These are phyloP conservation scores for Thomomys bottae DNA, from an alignment of 2,113 vertebrate species.

Conservation along the genomic window DNA sequence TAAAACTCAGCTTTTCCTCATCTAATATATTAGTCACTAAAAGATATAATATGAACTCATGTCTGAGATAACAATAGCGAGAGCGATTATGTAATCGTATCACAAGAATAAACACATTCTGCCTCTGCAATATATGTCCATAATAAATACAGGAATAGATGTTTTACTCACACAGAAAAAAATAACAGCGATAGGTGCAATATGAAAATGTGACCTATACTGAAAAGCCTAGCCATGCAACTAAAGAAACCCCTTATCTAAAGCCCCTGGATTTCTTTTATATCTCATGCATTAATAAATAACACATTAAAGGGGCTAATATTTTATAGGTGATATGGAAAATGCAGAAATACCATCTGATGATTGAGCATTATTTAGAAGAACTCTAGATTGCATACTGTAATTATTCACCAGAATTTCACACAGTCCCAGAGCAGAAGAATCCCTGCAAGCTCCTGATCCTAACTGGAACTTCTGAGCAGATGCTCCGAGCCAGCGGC, in stretches of 20 bases:
- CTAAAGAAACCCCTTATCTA: not conserved
- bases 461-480: not conserved
- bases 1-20: not conserved
- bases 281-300: conserved; percentile 11
- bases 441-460: not conserved
- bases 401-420: not conserved
- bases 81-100: not conserved
- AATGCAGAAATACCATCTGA: not conserved
- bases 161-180: not conserved
- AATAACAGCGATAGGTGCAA: not conserved
- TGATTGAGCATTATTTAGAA: conserved; percentile 5
- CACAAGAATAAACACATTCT: not conserved
- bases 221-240: not conserved
- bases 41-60: not conserved
- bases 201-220: not conserved
- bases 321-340: not conserved
- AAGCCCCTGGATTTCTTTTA: conserved; percentile 1
- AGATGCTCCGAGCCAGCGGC: not conserved
- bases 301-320: not conserved
- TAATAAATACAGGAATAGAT: not conserved
- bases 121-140: not conserved
- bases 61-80: not conserved
- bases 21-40: not conserved
- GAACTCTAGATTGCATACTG: not conserved
- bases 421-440: not conserved